Percentiles rank a stretch among this genome's conserved stretches.
Conservation (phyloP, 2,888 invertebrate genomes). For the Priocnemis perturbator region DNA sequence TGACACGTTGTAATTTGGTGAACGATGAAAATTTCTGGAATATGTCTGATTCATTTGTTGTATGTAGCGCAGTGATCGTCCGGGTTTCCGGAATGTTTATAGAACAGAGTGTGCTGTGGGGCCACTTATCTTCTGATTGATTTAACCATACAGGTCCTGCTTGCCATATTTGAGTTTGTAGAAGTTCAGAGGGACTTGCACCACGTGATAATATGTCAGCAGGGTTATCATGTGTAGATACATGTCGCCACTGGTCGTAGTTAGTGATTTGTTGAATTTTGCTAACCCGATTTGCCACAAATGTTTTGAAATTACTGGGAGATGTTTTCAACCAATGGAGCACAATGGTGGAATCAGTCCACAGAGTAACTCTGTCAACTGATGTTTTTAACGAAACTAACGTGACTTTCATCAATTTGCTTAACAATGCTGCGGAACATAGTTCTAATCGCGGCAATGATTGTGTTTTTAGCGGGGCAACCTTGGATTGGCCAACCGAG, state of each 20-base stretch:
- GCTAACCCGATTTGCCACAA: neutral
- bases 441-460: neutral
- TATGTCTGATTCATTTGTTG: accelerated
- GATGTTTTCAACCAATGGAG: too few relatives aligned
- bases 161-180: neutral
- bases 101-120: neutral
- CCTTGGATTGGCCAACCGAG: too few relatives aligned
- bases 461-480: neutral
- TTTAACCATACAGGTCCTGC: neutral
- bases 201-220: neutral
- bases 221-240: neutral
- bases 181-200: neutral
- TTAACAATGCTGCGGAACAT: too few relatives aligned
- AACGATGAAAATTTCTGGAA: neutral
- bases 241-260: neutral
- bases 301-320: neutral
- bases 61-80: neutral
- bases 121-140: neutral
- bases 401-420: neutral
- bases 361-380: too few relatives aligned
- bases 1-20: neutral
- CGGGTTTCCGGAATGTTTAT: neutral
- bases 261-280: neutral
- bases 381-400: neutral
- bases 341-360: too few relatives aligned